Evolutionary conservation across 2,113 vertebrate genomes (phyloP), one percentile per base, ranked within the genome.

Genomic region (Equus przewalskii): DNA sequence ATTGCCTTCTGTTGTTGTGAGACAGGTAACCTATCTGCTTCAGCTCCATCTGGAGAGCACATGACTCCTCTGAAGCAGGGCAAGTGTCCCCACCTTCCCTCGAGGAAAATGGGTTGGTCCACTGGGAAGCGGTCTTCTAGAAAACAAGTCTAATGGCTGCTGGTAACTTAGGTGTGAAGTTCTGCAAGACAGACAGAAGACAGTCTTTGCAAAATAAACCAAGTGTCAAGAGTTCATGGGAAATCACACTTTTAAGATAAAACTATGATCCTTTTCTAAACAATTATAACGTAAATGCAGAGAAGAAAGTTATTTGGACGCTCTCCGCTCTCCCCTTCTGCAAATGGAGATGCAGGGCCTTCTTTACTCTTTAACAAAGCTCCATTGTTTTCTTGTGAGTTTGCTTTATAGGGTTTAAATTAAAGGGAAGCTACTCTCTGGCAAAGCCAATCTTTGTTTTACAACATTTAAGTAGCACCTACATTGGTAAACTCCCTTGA

Each of bases 401-500:
- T 98, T 84, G 93, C 84, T 98, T 98, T 98, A 98, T 94, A 54
- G 92, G 84, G 69, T 89, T 98, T 98, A 97, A 98, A 98, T 98
- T 98, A 98, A 97, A 98, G 95, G 97, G 97, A 95, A 96, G 84
- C 58, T 90, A 30, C 36, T 64, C 82, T n/a, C 58, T 56, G 62
- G 90, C 64, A 56, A 97, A 94, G 94, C 67, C 93, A 97, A 95
- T 69, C 96, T 97, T 97, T 97, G 90, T 97, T 96, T 97, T 96
- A 96, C 96, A 89, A 85, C 46, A 75, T 92, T 95, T 96, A 98
- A 96, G 70, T 89, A 88, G 91, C 65, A 96, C 75, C 41, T 69
- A 44, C 44, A 80, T 44, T 64, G 44, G 93, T 95, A 69, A 91
- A 95, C 86, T 96, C 84, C 82, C 92, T 95, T 94, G 89, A 93